These are phyloP conservation scores for Tarsius wallacei DNA, from an alignment of 2,797 vertebrate species.

Conservation along the genomic window DNA sequence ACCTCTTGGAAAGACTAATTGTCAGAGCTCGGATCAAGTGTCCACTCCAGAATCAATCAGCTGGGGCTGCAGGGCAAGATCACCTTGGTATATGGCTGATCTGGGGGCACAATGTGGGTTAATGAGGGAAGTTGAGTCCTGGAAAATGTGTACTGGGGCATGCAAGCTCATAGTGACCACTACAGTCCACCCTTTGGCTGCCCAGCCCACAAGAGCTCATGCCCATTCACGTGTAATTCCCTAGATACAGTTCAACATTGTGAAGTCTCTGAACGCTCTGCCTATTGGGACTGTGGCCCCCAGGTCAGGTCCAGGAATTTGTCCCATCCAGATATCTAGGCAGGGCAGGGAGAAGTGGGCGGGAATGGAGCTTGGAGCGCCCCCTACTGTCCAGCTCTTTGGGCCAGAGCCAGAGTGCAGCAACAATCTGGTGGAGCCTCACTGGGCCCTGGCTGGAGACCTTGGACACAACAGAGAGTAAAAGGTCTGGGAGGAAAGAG, in stretches of 20 bases:
- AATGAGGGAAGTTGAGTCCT: fast-evolving
- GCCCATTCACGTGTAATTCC: fast-evolving
- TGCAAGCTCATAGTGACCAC: fast-evolving
- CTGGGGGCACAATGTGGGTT: fast-evolving
- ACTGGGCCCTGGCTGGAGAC: fast-evolving
- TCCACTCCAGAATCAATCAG: fast-evolving
- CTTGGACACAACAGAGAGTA: fast-evolving
- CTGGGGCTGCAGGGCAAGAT: neutral
- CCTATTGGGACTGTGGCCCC: fast-evolving
- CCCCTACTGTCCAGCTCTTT: neutral
- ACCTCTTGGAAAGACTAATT: neutral
- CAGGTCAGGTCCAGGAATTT: no score
- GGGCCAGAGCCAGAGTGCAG: neutral
- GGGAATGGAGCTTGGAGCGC: fast-evolving
- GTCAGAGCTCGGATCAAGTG: neutral
- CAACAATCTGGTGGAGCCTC: neutral
- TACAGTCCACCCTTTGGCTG: neutral
- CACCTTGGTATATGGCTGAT: fast-evolving
- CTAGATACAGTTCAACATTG: fast-evolving
- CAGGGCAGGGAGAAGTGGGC: neutral
- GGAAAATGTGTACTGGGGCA: fast-evolving
- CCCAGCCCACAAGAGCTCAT: fast-evolving
- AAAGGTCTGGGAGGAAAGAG: neutral
- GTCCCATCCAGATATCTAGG: fast-evolving
- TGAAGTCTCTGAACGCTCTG: fast-evolving